Evolutionary conservation across 2,113 vertebrate genomes (phyloP).

Genomic region (Lepisosteus osseus): DNA sequence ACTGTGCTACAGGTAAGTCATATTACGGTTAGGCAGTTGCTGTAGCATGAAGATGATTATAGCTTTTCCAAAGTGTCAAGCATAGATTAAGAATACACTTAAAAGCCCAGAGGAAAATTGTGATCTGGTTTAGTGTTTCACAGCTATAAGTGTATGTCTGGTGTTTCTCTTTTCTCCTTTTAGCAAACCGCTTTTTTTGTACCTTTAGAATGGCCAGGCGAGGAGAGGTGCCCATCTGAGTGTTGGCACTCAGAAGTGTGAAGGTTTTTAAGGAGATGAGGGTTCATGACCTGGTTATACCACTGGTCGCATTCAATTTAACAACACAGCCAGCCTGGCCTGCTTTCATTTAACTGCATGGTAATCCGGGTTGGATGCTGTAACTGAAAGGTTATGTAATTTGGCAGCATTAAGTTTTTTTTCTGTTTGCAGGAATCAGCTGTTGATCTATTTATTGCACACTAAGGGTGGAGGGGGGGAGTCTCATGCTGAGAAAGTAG

Average conservation of each 20-base stretch:
- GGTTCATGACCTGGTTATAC: slow-evolving; percentile 63
- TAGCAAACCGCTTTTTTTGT: too few species aligned
- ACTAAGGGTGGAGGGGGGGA: too few species aligned
- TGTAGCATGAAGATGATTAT: slow-evolving; percentile 2
- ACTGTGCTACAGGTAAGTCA: background rate
- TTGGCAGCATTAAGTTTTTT: slow-evolving; percentile 24
- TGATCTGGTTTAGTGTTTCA: slow-evolving; percentile 42
- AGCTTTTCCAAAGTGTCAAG: slow-evolving; percentile 18
- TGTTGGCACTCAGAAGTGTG: slow-evolving; percentile 54
- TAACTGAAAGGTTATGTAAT: slow-evolving; percentile 37
- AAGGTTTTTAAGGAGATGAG: slow-evolving; percentile 66
- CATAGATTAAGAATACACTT: slow-evolving; percentile 35
- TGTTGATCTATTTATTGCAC: too few species aligned
- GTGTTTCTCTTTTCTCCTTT: slow-evolving; percentile 37
- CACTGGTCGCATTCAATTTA: slow-evolving; percentile 64
- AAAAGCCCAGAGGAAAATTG: slow-evolving; percentile 43
- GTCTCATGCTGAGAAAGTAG: too few species aligned
- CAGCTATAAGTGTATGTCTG: slow-evolving; percentile 33
- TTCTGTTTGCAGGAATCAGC: too few species aligned
- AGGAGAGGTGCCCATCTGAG: slow-evolving; percentile 49
- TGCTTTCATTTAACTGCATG: slow-evolving; percentile 11
- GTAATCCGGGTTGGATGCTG: slow-evolving; percentile 14
- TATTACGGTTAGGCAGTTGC: background rate
- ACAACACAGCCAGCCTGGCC: slow-evolving; percentile 36
- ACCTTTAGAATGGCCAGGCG: slow-evolving; percentile 22